Percentiles rank a stretch among this genome's conserved stretches.
Evolutionary conservation across 2,888 invertebrate genomes (phyloP).

Genomic region (Argyresthia goedartella): DNA sequence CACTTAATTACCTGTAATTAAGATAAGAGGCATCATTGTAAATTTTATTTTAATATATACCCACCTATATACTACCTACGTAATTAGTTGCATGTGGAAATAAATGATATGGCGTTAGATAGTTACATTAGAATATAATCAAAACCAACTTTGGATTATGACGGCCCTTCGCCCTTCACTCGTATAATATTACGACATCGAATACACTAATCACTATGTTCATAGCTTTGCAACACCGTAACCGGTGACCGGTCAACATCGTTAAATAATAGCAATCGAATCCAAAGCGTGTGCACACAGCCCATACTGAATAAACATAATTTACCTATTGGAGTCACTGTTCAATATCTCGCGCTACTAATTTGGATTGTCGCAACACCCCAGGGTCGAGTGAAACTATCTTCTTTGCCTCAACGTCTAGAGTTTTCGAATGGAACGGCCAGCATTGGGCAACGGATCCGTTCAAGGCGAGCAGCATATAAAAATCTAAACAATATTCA

Average conservation of each 20-base stretch:
- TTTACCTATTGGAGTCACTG: no score
- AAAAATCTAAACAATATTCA: slow-evolving; percentile 49
- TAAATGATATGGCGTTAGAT: no score
- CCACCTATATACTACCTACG: no score
- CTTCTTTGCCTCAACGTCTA: slow-evolving; percentile 34
- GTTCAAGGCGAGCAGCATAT: slow-evolving; percentile 55
- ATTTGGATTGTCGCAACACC: slow-evolving; percentile 22
- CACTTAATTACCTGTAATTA: no score
- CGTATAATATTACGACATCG: slow-evolving; percentile 5
- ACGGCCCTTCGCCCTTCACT: slow-evolving; percentile 5
- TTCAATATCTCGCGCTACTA: no score
- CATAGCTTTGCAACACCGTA: no score
- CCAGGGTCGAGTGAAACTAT: slow-evolving; percentile 27
- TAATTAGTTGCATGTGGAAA: no score
- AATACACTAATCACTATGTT: not conserved
- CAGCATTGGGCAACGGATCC: slow-evolving; percentile 40
- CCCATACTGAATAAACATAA: no score
- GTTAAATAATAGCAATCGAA: not conserved
- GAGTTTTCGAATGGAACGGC: slow-evolving; percentile 43
- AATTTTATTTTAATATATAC: no score
- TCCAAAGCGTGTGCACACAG: not conserved
- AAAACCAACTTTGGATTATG: not conserved
- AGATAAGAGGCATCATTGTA: no score
- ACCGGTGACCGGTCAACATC: not conserved
- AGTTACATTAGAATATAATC: no score